Evolutionary conservation across 2,888 invertebrate genomes (phyloP).

Genomic region (Harmothoe impar): DNA sequence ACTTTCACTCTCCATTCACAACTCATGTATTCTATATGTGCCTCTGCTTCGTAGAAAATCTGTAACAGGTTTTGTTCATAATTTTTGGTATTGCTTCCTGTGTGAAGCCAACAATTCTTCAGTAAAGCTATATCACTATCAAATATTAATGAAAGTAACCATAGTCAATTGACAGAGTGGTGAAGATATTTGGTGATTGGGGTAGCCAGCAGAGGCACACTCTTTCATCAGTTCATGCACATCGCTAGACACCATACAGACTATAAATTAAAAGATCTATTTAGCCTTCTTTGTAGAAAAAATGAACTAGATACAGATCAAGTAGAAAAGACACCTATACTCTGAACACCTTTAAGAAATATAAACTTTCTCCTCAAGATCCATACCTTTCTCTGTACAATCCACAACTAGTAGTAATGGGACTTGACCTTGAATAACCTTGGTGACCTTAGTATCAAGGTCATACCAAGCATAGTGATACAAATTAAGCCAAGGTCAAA

Average conservation of each 20-base stretch:
- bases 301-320: neutral
- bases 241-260: slow-evolving; percentile 9
- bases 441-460: neutral
- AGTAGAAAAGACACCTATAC: neutral
- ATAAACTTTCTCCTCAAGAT: slow-evolving; percentile 11
- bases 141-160: too few relatives aligned
- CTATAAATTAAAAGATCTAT: neutral
- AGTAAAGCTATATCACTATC: too few relatives aligned
- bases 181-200: too few relatives aligned
- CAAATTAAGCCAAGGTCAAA: neutral
- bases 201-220: neutral
- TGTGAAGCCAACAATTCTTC: too few relatives aligned
- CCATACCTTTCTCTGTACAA: neutral
- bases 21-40: neutral
- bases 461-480: neutral
- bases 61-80: too few relatives aligned
- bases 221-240: neutral
- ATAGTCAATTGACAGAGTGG: too few relatives aligned
- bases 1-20: neutral
- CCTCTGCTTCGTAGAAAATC: slow-evolving; percentile 17
- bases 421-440: slow-evolving; percentile 1
- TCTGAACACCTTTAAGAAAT: neutral
- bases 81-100: too few relatives aligned
- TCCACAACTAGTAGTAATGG: slow-evolving; percentile 30
- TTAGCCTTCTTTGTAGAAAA: neutral